Base-by-base conservation (phyloP, 2,797 vertebrate species). In the Bovichtus variegatus region DNA sequence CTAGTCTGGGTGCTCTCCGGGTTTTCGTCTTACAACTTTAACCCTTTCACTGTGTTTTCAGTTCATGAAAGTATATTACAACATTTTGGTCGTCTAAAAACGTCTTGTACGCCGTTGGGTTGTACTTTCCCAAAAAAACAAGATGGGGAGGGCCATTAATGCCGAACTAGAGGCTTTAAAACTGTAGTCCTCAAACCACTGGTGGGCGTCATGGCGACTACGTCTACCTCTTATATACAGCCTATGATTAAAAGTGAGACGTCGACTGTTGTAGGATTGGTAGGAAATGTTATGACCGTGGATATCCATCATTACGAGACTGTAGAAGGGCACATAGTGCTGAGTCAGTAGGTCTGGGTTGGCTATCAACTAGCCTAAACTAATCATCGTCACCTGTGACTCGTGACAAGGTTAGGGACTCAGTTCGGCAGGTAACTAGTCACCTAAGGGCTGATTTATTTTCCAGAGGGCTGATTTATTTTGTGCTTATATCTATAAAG, bases 401-500 rank as follows among this genome's bases (percentile, higher is more conserved):
- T 78, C 18, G 2, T 83, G 68, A 71, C 86, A 76, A 87, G 83
- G 91, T 92, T 75, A 87, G 71, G 36, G 79, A 89, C 83, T 74
- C 85, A 63, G 83, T 83, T 88, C 61, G 49, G 69, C 77, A 83
- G 87, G 89, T 92, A 90, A 90, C 87, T 78, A 89, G 82, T 89
- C 78, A 92, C 83, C 87, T 83, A 80, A 57, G 78, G 60, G 65
- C 73, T 84, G 84, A 91, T 90, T 93, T 94, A 95, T 95, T 94
- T 94, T 94, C 86, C 88, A 73, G 59, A 43, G 86, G 73, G 72
- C 78, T 91, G 87, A 92, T 91, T 95, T 95, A 95, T 95, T 94
- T 93, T 94, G 85, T 90, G 92, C 91, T 94, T 97, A 96, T 96
- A 96, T 96, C 96, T 96, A 95, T 95, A 97, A 97, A 96, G 95